Evolutionary conservation across 2,888 invertebrate genomes (phyloP), one percentile per base, ranked within the genome.

Genomic region (Salticus scenicus): DNA sequence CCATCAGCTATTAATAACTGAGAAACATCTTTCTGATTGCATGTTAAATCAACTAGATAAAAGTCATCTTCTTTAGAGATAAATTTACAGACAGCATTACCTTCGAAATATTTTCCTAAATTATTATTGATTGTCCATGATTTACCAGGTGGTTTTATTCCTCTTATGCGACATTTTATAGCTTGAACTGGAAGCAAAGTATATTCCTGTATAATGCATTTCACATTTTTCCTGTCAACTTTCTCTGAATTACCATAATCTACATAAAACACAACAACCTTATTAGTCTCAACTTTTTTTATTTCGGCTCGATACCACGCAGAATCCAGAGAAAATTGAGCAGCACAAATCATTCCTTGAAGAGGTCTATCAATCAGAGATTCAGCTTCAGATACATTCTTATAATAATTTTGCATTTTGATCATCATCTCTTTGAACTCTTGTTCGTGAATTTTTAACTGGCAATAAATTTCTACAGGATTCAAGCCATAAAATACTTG

Each of bases 241-340:
- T 27, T 75, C 37, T 87, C 85, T 24, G 30, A 47, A 71, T 87
- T 87, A 1, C 87, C 87, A 66, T 87, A 87, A 74, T 87, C 87
- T 7, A 87, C 74, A 77, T 77, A 87, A 14, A 64, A 57, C 0
- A 87, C 73, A 24, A 27, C 57, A 17, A 87, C 27, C 10, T 47
- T 42, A 24, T 63, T 74, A 14, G 80, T 73, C 0, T 83, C 71
- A 2, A 78, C 47, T 20, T 66, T 76, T n/a, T 76, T 57, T 10
- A 88, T 82, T 57, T 81, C 33, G 8, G 90, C 90, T 78, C 91
- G 87, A 84, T 91, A 91, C 91, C 91, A 91, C 4, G 79, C 87
- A 12, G 88, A 85, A 88, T 91, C 91, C 63, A 88, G 89, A 51
- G 89, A 89, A 79, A 88, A 91, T 77, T 89, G 82, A 20, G 87